A percentile compares a stretch with the other conserved stretches of the same genome.
Evolutionary conservation across 2,888 invertebrate genomes (phyloP).

Genomic region (Liodrosophila aerea): DNA sequence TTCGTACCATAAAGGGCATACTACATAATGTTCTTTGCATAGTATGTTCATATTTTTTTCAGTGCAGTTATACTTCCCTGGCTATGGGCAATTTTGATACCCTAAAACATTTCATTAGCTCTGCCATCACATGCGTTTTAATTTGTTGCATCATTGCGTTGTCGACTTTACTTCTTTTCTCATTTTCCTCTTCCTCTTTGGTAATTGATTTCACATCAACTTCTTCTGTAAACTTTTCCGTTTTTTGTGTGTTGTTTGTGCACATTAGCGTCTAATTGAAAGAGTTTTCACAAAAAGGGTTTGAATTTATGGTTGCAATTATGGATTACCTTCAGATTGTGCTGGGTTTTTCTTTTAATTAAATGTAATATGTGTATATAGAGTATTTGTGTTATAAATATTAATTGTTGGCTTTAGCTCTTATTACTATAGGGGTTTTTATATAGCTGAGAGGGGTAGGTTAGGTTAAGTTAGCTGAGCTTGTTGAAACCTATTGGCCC

Average conservation of each 20-base stretch:
- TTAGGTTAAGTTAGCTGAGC: no score
- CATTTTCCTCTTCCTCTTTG: conserved; percentile 14
- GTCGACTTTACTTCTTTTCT: conserved; percentile 33
- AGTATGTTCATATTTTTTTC: no score
- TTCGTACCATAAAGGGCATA: no score
- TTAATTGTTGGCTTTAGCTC: no score
- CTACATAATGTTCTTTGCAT: no score
- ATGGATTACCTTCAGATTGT: neutral
- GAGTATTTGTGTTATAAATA: no score
- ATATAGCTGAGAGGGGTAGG: no score
- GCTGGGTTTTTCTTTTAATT: neutral
- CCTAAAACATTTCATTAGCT: conserved; percentile 61
- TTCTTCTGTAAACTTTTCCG: conserved; percentile 50
- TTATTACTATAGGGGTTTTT: no score
- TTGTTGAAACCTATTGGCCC: no score
- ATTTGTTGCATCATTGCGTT: conserved; percentile 72
- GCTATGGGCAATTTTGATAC: conserved; percentile 1
- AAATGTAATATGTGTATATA: no score
- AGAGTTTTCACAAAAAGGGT: conserved; percentile 13
- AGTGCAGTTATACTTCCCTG: neutral
- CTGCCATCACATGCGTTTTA: conserved; percentile 54
- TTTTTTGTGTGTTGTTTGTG: no score
- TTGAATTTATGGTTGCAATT: neutral
- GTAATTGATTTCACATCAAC: conserved; percentile 62
- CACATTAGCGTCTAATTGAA: conserved; percentile 54